These are phyloP conservation scores for Apostichopus parvimensis DNA, from an alignment of 35 echinoderm and acorn worm genomes.

Conservation along the genomic window DNA sequence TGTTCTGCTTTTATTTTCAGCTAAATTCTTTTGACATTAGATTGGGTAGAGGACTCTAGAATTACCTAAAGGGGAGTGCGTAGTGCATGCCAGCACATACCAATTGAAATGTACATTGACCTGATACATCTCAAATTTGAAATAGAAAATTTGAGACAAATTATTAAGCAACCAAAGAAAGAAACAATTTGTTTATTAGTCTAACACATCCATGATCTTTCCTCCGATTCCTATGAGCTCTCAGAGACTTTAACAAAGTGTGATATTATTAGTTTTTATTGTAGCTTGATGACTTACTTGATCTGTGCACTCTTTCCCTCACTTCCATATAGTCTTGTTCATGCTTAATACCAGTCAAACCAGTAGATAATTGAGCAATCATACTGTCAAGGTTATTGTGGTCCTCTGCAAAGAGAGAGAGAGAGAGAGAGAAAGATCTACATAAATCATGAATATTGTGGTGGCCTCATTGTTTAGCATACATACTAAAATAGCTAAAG, in stretches of 20 bases:
- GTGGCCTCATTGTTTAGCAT: no score
- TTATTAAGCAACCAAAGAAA: no score
- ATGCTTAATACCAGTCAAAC: slow-evolving; percentile 84
- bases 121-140: no score
- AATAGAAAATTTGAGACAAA: no score
- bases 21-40: neutral
- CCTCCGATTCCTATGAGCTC: no score
- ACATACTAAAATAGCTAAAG: no score
- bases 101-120: no score
- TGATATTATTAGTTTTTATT: neutral
- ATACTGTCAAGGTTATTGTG: slow-evolving; percentile 92
- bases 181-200: no score
- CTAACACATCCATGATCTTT: no score
- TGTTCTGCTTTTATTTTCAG: neutral
- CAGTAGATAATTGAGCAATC: slow-evolving; percentile 86
- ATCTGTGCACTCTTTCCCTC: slow-evolving; percentile 88
- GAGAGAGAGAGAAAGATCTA: neutral
- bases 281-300: slow-evolving; percentile 74
- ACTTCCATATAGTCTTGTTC: slow-evolving; percentile 96
- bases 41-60: neutral
- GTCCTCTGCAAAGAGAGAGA: slow-evolving; percentile 58
- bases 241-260: neutral
- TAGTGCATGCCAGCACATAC: neutral
- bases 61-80: neutral
- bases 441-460: no score